Evolutionary conservation across 37 sponge, comb jelly and placozoan species (phyloP), one percentile per base, ranked within the genome.

Genomic region (Cladorhizidae sp.): DNA sequence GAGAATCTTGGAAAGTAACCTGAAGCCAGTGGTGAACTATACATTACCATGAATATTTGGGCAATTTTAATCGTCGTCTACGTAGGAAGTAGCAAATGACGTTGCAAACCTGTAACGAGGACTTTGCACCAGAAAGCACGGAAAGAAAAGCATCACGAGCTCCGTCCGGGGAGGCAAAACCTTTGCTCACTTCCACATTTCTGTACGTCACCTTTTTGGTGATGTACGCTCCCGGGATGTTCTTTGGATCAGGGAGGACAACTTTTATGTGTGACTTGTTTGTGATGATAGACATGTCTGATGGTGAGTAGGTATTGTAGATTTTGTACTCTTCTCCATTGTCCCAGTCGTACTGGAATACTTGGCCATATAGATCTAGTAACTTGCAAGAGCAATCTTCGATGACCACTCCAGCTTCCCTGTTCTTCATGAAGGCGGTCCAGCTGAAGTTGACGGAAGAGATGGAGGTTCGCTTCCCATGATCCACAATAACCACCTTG

Each of bases 381-480:
- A 77, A 82, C 37, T 73, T 39, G 58, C 80, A 86, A 50, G 61
- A 36, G 32, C 84, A 85, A 38, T 75, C 80, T 35, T 70, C 74
- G 32, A 94, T 22, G 14, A 94, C 78, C 38, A 94, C 92, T n/a
- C 95, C 95, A 15, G 95, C 95, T 67, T 94, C 95, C 35, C 95
- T 71, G 80, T 94, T 94, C 88, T 74, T 75, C 35, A 55, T 81
- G 77, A 94, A 94, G 0, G 95, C 91, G 6, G 95, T 94, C 23
- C 89, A 36, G 54, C 89, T 91, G 77, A 87, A 94, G 89, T 94
- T 94, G 62, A 94, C 95, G 0, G 95, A 94, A 25, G 95, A 94
- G 20, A 94, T 76, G 11, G 82, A 72, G 0, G 91, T 90, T 51
- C 83, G 80, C 71, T 74, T 87, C 15, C 95, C 95, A 25, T 88